These are phyloP conservation scores for Penaeus japonicus DNA, from an alignment of 1,140 invertebrate genomes.

Conservation along the genomic window DNA sequence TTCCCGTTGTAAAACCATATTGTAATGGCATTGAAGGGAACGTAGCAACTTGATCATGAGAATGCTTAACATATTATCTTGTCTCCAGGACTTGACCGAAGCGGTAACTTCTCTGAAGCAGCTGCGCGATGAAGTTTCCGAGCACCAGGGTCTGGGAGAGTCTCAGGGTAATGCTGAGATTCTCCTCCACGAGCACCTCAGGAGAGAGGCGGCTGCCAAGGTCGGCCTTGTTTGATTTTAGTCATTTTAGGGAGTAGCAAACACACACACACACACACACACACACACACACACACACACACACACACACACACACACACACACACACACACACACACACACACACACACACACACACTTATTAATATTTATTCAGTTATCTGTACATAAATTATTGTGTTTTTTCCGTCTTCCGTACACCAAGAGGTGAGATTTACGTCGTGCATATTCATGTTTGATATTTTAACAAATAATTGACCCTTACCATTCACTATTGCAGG, in stretches of 20 bases:
- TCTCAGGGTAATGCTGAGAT: conserved; percentile 76
- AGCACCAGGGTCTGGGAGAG: conserved; percentile 67
- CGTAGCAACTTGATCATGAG: neutral
- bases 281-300: neutral
- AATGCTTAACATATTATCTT: neutral
- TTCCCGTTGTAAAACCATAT: neutral
- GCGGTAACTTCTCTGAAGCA: conserved; percentile 50
- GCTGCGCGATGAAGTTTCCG: conserved; percentile 59
- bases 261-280: neutral
- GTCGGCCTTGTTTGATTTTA: conserved; percentile 62
- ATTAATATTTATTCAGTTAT: neutral
- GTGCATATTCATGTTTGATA: neutral
- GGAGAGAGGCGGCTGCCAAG: conserved; percentile 77
- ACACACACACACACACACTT: no score
- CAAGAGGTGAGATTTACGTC: no score
- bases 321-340: no score
- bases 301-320: no score
- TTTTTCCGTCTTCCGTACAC: no score
- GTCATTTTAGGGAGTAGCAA: neutral
- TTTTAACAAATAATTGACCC: neutral
- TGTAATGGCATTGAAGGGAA: neutral
- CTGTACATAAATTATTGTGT: no score
- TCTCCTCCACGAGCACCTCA: conserved; percentile 75
- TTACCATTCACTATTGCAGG: conserved; percentile 62
- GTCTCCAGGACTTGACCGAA: conserved; percentile 54